Evolutionary conservation across 2,888 invertebrate species (phyloP).

Genomic region (Odontocerum albicorne): DNA sequence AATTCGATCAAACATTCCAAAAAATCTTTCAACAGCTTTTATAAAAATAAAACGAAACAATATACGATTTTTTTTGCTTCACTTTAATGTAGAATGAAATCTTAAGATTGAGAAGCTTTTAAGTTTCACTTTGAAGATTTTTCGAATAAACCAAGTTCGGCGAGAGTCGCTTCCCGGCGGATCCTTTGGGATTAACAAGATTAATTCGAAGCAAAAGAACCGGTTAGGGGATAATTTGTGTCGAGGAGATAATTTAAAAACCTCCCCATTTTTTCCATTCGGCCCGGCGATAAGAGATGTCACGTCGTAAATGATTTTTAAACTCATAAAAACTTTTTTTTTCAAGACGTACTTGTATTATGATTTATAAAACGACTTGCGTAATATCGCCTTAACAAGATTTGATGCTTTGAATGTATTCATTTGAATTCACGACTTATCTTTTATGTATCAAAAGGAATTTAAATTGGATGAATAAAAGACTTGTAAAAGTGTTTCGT

Average conservation of each 20-base stretch:
- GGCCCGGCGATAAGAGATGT: conserved; percentile 22
- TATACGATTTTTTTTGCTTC: no score
- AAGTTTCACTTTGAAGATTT: no score
- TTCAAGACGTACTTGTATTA: conserved; percentile 11
- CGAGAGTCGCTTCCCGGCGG: conserved; percentile 8
- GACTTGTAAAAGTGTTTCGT: not conserved
- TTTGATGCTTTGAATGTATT: conserved; percentile 20
- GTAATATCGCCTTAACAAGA: conserved; percentile 16
- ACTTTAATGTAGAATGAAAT: no score
- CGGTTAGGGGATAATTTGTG: conserved; percentile 31
- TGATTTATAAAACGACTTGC: conserved; percentile 19
- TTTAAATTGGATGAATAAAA: not conserved
- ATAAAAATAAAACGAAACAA: no score
- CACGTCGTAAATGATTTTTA: conserved; percentile 29
- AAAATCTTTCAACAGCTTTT: no score
- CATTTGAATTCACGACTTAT: conserved; percentile 21
- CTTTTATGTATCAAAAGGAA: not conserved
- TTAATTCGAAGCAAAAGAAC: conserved; percentile 32
- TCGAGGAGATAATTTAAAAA: conserved; percentile 28
- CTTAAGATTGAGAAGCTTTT: no score
- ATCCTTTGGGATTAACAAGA: conserved; percentile 32
- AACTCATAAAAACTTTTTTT: conserved; percentile 22
- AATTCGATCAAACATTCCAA: no score
- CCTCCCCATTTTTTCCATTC: conserved; percentile 20
- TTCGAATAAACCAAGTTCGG: conserved; percentile 5